Evolutionary conservation across 2,888 invertebrate species (phyloP).

Genomic region (Cantharis flavilabris): DNA sequence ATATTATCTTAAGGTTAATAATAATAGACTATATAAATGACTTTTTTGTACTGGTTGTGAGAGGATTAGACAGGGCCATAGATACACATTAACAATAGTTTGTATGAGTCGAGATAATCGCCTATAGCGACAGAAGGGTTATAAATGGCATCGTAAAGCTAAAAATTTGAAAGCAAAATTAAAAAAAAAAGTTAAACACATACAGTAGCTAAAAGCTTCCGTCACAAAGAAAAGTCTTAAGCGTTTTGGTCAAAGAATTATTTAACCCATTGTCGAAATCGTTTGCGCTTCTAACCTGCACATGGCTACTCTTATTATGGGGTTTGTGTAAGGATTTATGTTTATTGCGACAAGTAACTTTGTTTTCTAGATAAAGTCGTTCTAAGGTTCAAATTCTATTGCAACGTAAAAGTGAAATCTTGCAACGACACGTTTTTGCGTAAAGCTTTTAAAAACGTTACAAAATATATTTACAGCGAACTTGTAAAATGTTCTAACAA

Average conservation of each 20-base stretch:
- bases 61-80: slow-evolving; percentile 10
- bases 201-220: slow-evolving; percentile 36
- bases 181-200: slow-evolving; percentile 31
- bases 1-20: too few relatives aligned
- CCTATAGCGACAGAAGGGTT: slow-evolving; percentile 38
- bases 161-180: slow-evolving; percentile 32
- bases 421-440: slow-evolving; percentile 24
- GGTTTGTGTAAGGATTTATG: slow-evolving; percentile 36
- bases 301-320: slow-evolving; percentile 38
- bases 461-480: slow-evolving; percentile 16
- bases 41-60: slow-evolving; percentile 1
- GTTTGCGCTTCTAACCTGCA: slow-evolving; percentile 32
- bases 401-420: slow-evolving; percentile 9
- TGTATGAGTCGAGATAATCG: slow-evolving; percentile 29
- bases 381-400: neutral
- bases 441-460: slow-evolving; percentile 19
- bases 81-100: slow-evolving; percentile 9
- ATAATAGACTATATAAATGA: neutral
- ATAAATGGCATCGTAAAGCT: slow-evolving; percentile 34
- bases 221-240: slow-evolving; percentile 43
- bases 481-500: slow-evolving; percentile 2
- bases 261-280: slow-evolving; percentile 45
- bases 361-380: slow-evolving; percentile 8
- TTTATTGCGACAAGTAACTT: slow-evolving; percentile 11
- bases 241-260: slow-evolving; percentile 46